A percentile compares a stretch with the other conserved stretches of the same genome.
Evolutionary conservation across 2,113 vertebrate genomes (phyloP).

Genomic region (Myxocyprinus asiaticus): DNA sequence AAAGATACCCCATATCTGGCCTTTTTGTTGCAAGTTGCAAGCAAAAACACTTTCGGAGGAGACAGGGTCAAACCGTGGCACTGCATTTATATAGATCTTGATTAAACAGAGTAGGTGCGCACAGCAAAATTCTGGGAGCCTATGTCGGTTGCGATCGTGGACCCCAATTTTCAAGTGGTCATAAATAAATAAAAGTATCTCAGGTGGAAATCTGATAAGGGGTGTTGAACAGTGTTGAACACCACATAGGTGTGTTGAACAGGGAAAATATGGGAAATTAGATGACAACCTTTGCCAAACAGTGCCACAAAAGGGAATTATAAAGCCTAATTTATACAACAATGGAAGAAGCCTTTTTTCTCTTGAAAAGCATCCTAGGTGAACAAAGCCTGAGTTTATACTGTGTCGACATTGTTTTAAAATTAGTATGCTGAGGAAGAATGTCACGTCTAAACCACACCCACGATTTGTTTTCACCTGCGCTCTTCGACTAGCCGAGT

Average conservation of each 20-base stretch:
- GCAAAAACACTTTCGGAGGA: not conserved
- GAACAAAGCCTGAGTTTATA: no score
- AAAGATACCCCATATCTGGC: conserved; percentile 8
- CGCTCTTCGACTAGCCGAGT: no score
- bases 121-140: not conserved
- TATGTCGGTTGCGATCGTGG: not conserved
- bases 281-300: not conserved
- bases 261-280: not conserved
- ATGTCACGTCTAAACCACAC: no score
- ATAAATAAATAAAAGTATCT: conserved; percentile 11
- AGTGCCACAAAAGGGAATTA: not conserved
- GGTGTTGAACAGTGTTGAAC: not conserved
- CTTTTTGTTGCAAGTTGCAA: not conserved
- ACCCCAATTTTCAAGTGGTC: conserved; percentile 42
- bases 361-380: no score
- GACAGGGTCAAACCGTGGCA: not conserved
- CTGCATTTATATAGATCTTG: conserved; percentile 3
- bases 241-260: not conserved
- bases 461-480: no score
- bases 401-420: no score
- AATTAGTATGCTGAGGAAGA: no score
- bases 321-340: not conserved
- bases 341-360: no score
- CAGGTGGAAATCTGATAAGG: not conserved
- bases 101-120: not conserved